Evolutionary conservation across 2,113 vertebrate genomes (phyloP), one percentile per base, ranked within the genome.

Genomic region (Litocranius walleri): DNA sequence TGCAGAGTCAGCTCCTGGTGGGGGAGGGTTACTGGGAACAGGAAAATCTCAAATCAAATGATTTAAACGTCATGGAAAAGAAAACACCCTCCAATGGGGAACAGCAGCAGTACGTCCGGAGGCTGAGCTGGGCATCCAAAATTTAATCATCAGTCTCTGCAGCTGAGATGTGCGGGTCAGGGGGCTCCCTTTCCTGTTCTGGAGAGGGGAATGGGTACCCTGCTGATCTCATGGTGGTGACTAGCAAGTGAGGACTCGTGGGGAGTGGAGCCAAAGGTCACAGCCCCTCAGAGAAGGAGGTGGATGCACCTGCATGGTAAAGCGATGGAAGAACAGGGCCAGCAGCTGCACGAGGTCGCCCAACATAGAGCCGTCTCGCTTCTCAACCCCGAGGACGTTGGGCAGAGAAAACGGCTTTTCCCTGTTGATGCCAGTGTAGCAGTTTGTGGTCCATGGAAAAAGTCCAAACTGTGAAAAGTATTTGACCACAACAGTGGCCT

Each of bases 401-500:
- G 99, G 99, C 96, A 99, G 98, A 48, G 99, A 98, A 9, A 99
- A 99, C 0, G 98, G 99, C 80, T 99, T 99, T 23, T 99, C 99
- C 1, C 98, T 98, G 4, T 95, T 98, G 97, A 99, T 98, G 88
- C 99, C 99, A 48, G 98, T 97, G 74, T 98, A 98, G 25, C 96
- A 85, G 40, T 98, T 98, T 48, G 99, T 99, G 62, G 99, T 98
- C 99, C 99, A 99, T 27, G 99, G 99, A 97, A 99, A 99, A 97
- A 99, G 99, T 61, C 99, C 99, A 95, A 99, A 99, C 98, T 99
- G 98, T 84, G 98, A 99, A 96, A 99, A 99, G 95, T 99, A 99
- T 98, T 99, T 99, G 90, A 99, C 98, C 94, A 99, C 98, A 90
- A 99, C 99, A 6, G 98, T 99, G 96, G 99, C 98, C 99, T 99